Percentiles rank a stretch among this genome's conserved stretches.
Evolutionary conservation across 2,797 vertebrate species (phyloP).

Genomic region (Eulemur albifrons): DNA sequence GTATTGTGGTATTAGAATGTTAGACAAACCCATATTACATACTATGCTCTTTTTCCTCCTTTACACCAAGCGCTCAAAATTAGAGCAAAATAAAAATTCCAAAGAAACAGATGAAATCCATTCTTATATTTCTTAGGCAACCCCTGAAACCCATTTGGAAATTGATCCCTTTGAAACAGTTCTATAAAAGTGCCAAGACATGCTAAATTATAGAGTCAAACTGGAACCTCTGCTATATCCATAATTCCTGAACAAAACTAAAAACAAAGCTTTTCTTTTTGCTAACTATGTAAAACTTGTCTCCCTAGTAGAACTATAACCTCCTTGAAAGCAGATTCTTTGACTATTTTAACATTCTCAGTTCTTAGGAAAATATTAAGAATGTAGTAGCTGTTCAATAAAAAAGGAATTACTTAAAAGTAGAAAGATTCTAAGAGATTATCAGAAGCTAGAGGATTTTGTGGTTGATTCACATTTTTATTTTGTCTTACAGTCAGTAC

Average conservation of each 20-base stretch:
- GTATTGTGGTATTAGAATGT: background rate
- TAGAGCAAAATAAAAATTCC: background rate
- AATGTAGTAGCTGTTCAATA: background rate
- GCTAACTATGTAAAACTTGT: background rate
- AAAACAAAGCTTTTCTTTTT: background rate
- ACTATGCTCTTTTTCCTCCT: background rate
- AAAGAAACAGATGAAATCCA: background rate
- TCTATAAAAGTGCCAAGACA: background rate
- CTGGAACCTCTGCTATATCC: background rate
- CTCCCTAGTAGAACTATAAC: background rate
- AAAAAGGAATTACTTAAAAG: background rate
- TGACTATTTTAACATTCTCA: background rate
- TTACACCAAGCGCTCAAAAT: background rate
- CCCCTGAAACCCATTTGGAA: background rate
- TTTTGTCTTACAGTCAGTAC: background rate
- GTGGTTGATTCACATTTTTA: background rate
- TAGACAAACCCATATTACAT: background rate
- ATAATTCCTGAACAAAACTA: background rate
- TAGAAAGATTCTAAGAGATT: background rate
- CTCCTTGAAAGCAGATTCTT: background rate
- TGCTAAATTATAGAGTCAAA: background rate
- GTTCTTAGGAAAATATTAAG: background rate
- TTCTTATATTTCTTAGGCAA: background rate
- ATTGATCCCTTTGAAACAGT: background rate
- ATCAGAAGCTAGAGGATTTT: background rate